Conservation (phyloP, 2,888 invertebrate species). For the Trachelus tabidus region DNA sequence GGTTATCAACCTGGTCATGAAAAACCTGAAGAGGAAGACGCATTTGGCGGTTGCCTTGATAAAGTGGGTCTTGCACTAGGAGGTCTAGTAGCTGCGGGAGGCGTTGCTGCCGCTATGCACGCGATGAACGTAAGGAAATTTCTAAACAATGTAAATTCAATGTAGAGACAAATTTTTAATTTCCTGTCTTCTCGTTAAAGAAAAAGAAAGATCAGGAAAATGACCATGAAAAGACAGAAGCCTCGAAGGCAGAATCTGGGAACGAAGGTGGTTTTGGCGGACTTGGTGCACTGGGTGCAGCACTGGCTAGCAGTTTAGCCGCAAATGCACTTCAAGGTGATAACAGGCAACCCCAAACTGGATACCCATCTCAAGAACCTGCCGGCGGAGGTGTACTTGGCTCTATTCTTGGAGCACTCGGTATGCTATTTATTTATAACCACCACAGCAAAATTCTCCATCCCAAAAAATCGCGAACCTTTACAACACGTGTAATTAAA, state of each 20-base stretch:
- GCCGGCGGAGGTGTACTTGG: slow-evolving; percentile 51
- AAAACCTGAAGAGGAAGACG: slow-evolving; percentile 50
- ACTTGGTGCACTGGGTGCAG: slow-evolving; percentile 55
- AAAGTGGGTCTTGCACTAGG: slow-evolving; percentile 61
- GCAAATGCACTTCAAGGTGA: slow-evolving; percentile 52
- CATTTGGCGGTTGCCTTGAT: slow-evolving; percentile 53
- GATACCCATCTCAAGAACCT: slow-evolving; percentile 52
- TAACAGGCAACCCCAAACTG: slow-evolving; percentile 44
- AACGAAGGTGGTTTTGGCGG: slow-evolving; percentile 45
- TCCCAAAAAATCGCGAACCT: background rate
- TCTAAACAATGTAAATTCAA: background rate
- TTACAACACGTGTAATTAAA: background rate
- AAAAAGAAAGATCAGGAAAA: slow-evolving; percentile 40
- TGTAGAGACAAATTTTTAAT: background rate
- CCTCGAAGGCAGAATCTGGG: slow-evolving; percentile 47
- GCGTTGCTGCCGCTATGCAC: slow-evolving; percentile 60
- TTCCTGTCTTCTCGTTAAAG: slow-evolving; percentile 19
- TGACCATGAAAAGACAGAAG: slow-evolving; percentile 53
- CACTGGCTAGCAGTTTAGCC: slow-evolving; percentile 58
- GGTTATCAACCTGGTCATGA: slow-evolving; percentile 47
- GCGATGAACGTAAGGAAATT: slow-evolving; percentile 49
- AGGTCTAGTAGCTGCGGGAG: slow-evolving; percentile 60
- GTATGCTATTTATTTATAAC: slow-evolving; percentile 34
- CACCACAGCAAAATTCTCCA: background rate
- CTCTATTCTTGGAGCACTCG: slow-evolving; percentile 59